Evolutionary conservation across 2,888 invertebrate species (phyloP).

Genomic region (Priapulus caudatus): DNA sequence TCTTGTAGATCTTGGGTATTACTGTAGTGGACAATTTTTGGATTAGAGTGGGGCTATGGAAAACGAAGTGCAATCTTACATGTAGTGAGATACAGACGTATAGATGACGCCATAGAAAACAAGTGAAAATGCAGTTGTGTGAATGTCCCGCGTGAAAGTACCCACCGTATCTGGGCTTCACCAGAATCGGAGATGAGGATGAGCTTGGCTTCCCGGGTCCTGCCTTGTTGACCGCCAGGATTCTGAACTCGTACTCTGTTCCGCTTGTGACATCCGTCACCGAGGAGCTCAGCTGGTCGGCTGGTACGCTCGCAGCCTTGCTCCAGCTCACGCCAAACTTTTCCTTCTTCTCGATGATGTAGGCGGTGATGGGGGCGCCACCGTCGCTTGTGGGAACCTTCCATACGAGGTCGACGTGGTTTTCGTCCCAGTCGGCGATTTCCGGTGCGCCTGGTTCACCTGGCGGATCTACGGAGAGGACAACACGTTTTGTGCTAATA

Average conservation of each 20-base stretch:
- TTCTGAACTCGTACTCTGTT: not conserved
- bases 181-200: not conserved
- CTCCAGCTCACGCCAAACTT: slow-evolving; percentile 6
- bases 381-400: slow-evolving; percentile 36
- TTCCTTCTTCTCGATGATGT: slow-evolving; percentile 37
- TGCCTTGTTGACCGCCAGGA: not conserved
- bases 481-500: too few relatives aligned
- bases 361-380: slow-evolving; percentile 38
- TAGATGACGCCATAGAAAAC: too few relatives aligned
- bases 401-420: slow-evolving; percentile 40
- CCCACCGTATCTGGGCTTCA: slow-evolving; percentile 1
- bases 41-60: too few relatives aligned
- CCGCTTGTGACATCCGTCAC: not conserved
- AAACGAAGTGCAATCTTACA: too few relatives aligned
- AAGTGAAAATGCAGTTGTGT: too few relatives aligned
- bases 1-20: slow-evolving; percentile 42
- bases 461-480: slow-evolving; percentile 38
- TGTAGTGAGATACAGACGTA: too few relatives aligned
- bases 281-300: slow-evolving; percentile 10
- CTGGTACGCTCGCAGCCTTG: slow-evolving; percentile 20
- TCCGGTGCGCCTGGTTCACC: slow-evolving; percentile 36
- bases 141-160: too few relatives aligned
- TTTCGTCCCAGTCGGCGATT: slow-evolving; percentile 37
- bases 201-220: not conserved
- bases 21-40: too few relatives aligned